Base-by-base conservation (phyloP, 2,888 invertebrate species). In the Protula sp. region DNA sequence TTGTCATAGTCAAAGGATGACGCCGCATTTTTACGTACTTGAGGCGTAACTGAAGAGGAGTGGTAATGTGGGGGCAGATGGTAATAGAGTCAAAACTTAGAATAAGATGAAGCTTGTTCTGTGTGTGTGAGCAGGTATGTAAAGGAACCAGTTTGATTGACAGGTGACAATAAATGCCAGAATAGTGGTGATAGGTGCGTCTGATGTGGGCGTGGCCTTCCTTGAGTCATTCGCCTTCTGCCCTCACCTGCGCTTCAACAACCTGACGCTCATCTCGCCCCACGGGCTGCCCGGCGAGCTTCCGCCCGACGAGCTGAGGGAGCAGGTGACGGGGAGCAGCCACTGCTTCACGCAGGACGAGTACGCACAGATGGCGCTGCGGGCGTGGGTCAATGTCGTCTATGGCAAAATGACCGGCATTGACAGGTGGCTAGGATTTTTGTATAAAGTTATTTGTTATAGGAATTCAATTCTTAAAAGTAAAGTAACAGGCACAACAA, bases 221-320 rank as follows among this genome's bases (percentile, higher is more conserved):
- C 63, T 81, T 51, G 80, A 81, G 63, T 75, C 79, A 14, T 68
- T 81, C 24, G 73, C 76, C 4, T 80, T 77, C 65, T 79, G 79
- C 54, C 82, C 84, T 60, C 85, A 86, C 72, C 74, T 87, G 38
- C 84, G 84, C 0, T 89, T 88, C 76, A 86, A 86, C 58, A 89
- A 89, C 73, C 74, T 91, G 24, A 88, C 87, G 0, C 75, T 91
- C 52, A 84, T 91, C 1, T 87, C 88, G 0, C 85, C 86, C 2
- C 85, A 87, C 70, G 89, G 89, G 0, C 71, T 87, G 51, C 86
- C 77, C 1, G 80, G 80, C 24, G 77, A 80, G 56, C 66, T 78
- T 62, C 59, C 72, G 1, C 72, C 74, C 1, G 74, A 77, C 62
- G 65, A 69, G 28, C 63, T 73, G 19, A 64, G 76, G 30, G 76